A percentile compares a stretch with the other conserved stretches of the same genome.
Conservation (phyloP, 2,888 invertebrate genomes). For the Resseliella maxima region DNA sequence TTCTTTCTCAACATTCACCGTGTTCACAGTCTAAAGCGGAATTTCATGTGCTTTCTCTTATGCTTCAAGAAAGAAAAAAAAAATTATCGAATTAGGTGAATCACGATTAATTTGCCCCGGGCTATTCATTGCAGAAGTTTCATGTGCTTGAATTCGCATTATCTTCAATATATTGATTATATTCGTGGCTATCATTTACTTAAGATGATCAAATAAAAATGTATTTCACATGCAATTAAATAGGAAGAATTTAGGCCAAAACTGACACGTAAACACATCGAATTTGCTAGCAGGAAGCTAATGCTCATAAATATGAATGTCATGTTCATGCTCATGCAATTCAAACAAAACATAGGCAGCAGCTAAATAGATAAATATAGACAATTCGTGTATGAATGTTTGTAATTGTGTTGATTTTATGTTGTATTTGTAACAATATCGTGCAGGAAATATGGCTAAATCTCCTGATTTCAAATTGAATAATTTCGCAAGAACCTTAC, state of each 20-base stretch:
- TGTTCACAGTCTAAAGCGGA: neutral
- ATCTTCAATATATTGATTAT: neutral
- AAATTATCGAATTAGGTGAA: neutral
- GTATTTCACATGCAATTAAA: neutral
- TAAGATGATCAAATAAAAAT: neutral
- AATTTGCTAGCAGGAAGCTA: neutral
- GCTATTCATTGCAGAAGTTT: neutral
- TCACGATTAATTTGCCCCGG: neutral
- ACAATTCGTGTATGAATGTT: too few species aligned
- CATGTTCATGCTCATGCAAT: neutral
- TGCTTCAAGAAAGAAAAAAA: too few species aligned
- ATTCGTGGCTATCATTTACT: too few species aligned
- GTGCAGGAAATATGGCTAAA: neutral
- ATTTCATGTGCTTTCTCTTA: neutral
- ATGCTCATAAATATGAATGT: constrained; percentile 6
- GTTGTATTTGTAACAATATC: neutral
- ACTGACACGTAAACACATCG: neutral
- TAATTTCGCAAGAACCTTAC: neutral
- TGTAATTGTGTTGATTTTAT: neutral
- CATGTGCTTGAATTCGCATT: neutral
- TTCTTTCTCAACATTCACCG: neutral
- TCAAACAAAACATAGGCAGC: neutral
- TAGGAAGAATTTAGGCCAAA: neutral
- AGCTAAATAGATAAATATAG: neutral
- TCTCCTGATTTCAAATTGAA: neutral